Evolutionary conservation across 2,888 invertebrate species (phyloP), one percentile per base, ranked within the genome.

Genomic region (Lithophane leautieri): DNA sequence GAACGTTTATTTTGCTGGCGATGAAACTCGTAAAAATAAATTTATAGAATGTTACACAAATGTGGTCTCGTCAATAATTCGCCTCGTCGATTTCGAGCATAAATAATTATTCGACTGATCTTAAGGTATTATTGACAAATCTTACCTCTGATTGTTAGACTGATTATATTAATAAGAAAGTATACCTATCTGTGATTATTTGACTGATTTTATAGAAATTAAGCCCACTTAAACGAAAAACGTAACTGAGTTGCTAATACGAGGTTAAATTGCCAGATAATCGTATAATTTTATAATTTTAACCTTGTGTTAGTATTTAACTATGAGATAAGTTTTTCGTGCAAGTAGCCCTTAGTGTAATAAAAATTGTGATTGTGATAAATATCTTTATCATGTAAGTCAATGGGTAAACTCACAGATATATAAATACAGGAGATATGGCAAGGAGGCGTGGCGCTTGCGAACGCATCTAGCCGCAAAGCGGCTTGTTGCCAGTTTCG

Each of bases 51-150:
- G 66, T 28, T 72, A 73, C 56, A 77, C 34, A 72, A 73, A 77
- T 73, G 68, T 77, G 25, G 73, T 68, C 73, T 68, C 73, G 63
- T 77, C 73, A 40, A 73, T 73, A 77, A 73, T 77, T 42, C 68
- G 44, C 47, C 68, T 73, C 73, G 58, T 58, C 73, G 73, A 73
- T 73, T 22, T 0, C n/a, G 56, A 56, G 72, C 65, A 67, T 60
- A 40, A 58, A 72, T 72, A 73, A 19, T 58, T 56, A 14, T 72
- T 47, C n/a, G 34, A 73, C 67, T 0, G 50, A 58, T 58, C 28
- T 1, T 66, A 63, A 28, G 28, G 2, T 72, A 60, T 67, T 73
- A 67, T 22, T 73, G 56, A 66, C 25, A 73, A 72, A 66, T 72
- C 19, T 58, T 67, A 67, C 66, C 72, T 66, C 56, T 72, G 71